These are phyloP conservation scores for Verasper variegatus DNA, from an alignment of 2,113 vertebrate species.

Conservation along the genomic window DNA sequence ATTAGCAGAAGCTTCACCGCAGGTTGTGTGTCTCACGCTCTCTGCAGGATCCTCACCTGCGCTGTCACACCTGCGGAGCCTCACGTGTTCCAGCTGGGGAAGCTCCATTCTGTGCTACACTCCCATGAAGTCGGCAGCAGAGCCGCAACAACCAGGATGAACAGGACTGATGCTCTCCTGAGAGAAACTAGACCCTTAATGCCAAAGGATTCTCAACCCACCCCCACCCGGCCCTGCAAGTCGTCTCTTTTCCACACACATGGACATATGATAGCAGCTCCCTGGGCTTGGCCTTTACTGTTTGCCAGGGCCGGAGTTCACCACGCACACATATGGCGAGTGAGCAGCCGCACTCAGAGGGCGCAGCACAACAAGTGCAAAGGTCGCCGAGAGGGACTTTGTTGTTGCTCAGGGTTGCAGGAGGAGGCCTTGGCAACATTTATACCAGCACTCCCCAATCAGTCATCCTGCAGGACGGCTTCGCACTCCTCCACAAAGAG, in stretches of 20 bases:
- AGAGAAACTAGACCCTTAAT: conserved; percentile 58
- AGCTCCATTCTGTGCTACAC: conserved; percentile 62
- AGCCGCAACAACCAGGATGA: conserved; percentile 16
- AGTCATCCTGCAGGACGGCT: background rate
- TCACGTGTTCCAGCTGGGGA: conserved; percentile 56
- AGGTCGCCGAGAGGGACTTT: conserved; percentile 55
- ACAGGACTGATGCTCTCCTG: conserved; percentile 46
- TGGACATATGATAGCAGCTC: conserved; percentile 78
- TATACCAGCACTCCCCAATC: too few relatives aligned
- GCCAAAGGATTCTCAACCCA: conserved; percentile 43
- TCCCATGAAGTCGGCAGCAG: conserved; percentile 11
- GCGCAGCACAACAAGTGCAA: conserved; percentile 55
- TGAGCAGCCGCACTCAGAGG: conserved; percentile 18
- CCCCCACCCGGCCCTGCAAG: background rate
- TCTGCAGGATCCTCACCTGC: conserved; percentile 70
- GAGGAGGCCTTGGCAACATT: too few relatives aligned
- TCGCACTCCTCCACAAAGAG: background rate
- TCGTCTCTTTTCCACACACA: conserved; percentile 37
- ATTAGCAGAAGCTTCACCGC: too few relatives aligned
- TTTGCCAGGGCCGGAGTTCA: conserved; percentile 77
- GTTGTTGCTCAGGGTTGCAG: background rate
- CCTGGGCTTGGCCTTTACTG: conserved; percentile 76
- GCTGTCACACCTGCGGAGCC: conserved; percentile 70
- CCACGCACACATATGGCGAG: conserved; percentile 44
- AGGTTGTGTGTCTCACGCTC: background rate